Conservation (phyloP, 2,797 vertebrate species). For the Cynopterus sphinx region DNA sequence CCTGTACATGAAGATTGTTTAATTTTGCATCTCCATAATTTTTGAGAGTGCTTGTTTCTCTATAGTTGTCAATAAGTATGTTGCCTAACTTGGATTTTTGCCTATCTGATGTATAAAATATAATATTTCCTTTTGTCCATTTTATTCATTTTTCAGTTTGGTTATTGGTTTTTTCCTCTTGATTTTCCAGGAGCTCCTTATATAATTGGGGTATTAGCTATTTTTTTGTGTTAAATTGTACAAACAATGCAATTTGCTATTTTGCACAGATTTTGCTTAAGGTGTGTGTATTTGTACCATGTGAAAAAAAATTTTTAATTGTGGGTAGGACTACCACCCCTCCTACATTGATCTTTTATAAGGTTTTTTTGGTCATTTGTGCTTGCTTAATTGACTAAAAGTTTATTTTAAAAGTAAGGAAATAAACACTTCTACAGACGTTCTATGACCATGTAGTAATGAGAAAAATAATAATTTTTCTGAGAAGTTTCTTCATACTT, state of each 20-base stretch:
- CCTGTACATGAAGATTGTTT: neutral
- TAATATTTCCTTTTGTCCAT: neutral
- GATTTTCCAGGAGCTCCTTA: neutral
- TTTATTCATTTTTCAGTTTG: neutral
- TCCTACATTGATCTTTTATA: neutral
- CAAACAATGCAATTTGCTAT: neutral
- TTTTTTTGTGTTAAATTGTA: neutral
- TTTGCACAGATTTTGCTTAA: neutral
- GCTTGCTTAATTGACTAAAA: neutral
- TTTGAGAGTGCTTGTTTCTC: neutral
- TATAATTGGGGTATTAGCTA: neutral
- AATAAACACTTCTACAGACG: neutral
- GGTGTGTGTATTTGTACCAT: neutral
- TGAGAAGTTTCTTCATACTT: neutral
- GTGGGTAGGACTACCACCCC: neutral
- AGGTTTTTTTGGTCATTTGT: neutral
- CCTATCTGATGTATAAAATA: neutral
- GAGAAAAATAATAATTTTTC: neutral
- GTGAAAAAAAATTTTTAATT: neutral
- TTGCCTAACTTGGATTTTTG: neutral
- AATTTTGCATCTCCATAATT: neutral
- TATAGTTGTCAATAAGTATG: neutral
- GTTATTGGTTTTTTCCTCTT: neutral
- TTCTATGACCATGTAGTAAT: neutral
- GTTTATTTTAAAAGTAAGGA: constrained; percentile 21